Conservation (phyloP, 1,140 invertebrate species). For the Bombus breviceps region DNA sequence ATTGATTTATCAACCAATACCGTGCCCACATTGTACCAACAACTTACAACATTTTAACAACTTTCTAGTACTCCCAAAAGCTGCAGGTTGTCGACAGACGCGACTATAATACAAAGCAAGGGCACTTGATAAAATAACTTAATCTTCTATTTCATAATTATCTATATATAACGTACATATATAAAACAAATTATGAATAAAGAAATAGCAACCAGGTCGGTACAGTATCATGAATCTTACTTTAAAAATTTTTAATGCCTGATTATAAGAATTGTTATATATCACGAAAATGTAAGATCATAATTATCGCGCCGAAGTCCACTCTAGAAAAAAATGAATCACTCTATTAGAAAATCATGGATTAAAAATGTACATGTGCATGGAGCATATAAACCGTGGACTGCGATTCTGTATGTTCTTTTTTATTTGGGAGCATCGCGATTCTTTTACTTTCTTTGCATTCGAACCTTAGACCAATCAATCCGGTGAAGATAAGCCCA, state of each 20-base stretch:
- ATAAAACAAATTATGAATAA: conserved; percentile 82
- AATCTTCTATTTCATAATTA: conserved; percentile 82
- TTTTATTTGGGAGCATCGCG: conserved; percentile 67
- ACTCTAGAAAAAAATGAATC: conserved; percentile 39
- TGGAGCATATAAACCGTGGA: conserved; percentile 49
- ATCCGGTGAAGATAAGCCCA: conserved; percentile 68
- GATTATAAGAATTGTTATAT: conserved; percentile 63
- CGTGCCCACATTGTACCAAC: conserved; percentile 75
- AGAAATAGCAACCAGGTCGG: conserved; percentile 79
- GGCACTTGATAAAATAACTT: conserved; percentile 83
- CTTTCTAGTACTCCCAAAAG: conserved; percentile 75
- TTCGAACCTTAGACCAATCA: conserved; percentile 61
- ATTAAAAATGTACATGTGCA: conserved; percentile 61
- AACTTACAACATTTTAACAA: conserved; percentile 78
- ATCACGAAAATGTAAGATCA: conserved; percentile 58
- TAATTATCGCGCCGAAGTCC: conserved; percentile 49
- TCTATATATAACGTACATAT: conserved; percentile 82
- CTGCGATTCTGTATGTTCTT: conserved; percentile 59
- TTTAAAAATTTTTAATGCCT: conserved; percentile 63
- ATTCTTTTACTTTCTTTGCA: conserved; percentile 48
- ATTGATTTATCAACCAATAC: conserved; percentile 67
- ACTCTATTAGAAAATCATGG: conserved; percentile 52
- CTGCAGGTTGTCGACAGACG: conserved; percentile 78
- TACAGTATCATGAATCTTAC: conserved; percentile 75
- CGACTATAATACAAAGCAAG: conserved; percentile 83